Base-by-base conservation (phyloP, 92 coral and sea anemone species). In the Virgularia gustaviana region DNA sequence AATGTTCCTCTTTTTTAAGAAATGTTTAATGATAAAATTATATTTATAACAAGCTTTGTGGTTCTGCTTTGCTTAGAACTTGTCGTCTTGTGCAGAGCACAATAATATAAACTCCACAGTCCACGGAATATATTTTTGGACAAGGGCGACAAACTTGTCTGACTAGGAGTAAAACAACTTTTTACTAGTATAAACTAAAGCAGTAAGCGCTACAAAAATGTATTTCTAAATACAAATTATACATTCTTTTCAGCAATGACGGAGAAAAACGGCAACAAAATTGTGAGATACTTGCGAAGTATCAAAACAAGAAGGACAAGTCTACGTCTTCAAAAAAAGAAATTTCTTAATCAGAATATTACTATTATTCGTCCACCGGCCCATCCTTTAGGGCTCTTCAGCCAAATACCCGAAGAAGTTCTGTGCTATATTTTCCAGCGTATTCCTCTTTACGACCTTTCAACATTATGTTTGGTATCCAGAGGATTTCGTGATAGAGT, bases 401-500 rank as follows among this genome's bases (percentile, higher is more conserved):
- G 82, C 23, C 19, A 44, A 27, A 65, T 94, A 6, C 96, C 99
- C 15, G 81, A 85, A 73, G 99, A 94, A 64, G 80, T 94, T 84
- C 76, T 86, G 23, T 85, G 79, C 70, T 73, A 79, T 13, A 70
- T 94, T 16, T 94, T 88, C 72, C 65, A 83, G 9, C 63, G 72
- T 43, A 68, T 85, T 27, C 89, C 85, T n/a, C 83, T 87, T 54
- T 73, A 77, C 25, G 90, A 84, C 32, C 86, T 94, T 6, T 96
- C 96, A 19, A 86, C 86, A 28, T 68, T 94, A 52, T 79, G 90
- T 13, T 86, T 94, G 10, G 61, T 90, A 0, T 94, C 99, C 29
- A 82, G 90, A 39, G 72, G 83, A 16, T 25, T 94, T 38, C 83
- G 90, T 41, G 91, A 94, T 41, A 81, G 80, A 30, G 80, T 94